Evolutionary conservation across 2,797 vertebrate species (phyloP), one percentile per base, ranked within the genome.

Genomic region (Rhinichthys osculus): DNA sequence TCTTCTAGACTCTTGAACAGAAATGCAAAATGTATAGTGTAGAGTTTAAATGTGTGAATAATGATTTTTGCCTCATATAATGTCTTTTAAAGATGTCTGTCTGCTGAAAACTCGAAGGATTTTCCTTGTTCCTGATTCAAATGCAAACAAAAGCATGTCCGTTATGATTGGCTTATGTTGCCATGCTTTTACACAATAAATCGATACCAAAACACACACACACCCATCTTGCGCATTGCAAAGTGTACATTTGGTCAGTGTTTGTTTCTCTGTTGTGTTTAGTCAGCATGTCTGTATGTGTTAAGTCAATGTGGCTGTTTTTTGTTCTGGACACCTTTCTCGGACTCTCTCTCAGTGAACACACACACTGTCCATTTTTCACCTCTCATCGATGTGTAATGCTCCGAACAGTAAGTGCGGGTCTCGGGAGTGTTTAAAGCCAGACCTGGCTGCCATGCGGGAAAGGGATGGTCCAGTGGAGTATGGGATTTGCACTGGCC

Each of bases 371-470:
- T 80, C n/a, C 35, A 76, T 82, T 87, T 88, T 85, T 87, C 71
- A 82, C 66, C 62, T 72, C 84, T 73, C 70, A 85, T 52, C 52
- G 47, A 85, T 44, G 62, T 71, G 80, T 66, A 81, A 84, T 73
- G 66, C 80, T 76, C 70, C 42, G n/a, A 66, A 67, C 64, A 64
- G 64, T 72, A 79, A 64, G 85, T 78, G 50, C 54, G 30, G 35
- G 57, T 79, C 42, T 79, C 71, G 5, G 59, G 42, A 81, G 81
- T 89, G 91, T 89, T 90, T 91, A 78, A 88, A 90, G 92, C 90
- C 91, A 79, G 84, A 87, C 90, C 89, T 89, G 80, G 50, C 78
- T 23, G 78, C 85, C 86, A 78, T 78, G 66, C 27, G 52, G 66
- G 52, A 84, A 86, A 81, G 87, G 82, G 81, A 76, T 86, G 89